Evolutionary conservation across 2,797 vertebrate genomes (phyloP).

Genomic region (Anolis apletophallus): DNA sequence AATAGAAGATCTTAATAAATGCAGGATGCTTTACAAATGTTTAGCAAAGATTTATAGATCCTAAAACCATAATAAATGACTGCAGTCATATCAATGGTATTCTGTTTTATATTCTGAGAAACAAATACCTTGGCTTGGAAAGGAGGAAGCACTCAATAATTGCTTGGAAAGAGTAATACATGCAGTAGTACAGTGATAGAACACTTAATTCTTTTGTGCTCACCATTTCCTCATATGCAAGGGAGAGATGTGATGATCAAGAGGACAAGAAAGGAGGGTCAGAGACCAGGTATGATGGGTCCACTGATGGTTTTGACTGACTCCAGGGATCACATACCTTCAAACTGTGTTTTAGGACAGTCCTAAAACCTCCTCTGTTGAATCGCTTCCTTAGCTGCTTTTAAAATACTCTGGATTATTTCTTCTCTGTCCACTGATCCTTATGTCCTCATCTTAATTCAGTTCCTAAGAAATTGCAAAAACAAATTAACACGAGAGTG

Average conservation of each 20-base stretch:
- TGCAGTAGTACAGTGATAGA: not conserved
- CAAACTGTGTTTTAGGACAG: too few relatives aligned
- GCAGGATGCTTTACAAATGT: not conserved
- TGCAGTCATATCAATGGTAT: not conserved
- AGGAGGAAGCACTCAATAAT: slow-evolving; percentile 5
- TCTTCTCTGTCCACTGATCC: too few relatives aligned
- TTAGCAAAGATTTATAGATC: not conserved
- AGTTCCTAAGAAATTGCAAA: too few relatives aligned
- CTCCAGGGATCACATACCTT: too few relatives aligned
- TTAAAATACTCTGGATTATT: too few relatives aligned
- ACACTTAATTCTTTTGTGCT: not conserved
- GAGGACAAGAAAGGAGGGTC: not conserved
- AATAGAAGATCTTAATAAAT: not conserved
- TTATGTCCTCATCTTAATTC: too few relatives aligned
- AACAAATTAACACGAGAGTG: too few relatives aligned
- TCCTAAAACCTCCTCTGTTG: too few relatives aligned
- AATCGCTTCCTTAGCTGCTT: too few relatives aligned
- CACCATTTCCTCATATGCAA: not conserved
- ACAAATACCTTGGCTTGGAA: not conserved
- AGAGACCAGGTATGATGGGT: not conserved
- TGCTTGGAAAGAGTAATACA: slow-evolving; percentile 18
- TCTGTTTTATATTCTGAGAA: rapidly evolving
- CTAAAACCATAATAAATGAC: slow-evolving; percentile 3
- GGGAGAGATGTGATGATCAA: not conserved
- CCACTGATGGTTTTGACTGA: not conserved